Base-by-base conservation (phyloP, 2,113 vertebrate genomes). In the Balaenoptera acutorostrata region DNA sequence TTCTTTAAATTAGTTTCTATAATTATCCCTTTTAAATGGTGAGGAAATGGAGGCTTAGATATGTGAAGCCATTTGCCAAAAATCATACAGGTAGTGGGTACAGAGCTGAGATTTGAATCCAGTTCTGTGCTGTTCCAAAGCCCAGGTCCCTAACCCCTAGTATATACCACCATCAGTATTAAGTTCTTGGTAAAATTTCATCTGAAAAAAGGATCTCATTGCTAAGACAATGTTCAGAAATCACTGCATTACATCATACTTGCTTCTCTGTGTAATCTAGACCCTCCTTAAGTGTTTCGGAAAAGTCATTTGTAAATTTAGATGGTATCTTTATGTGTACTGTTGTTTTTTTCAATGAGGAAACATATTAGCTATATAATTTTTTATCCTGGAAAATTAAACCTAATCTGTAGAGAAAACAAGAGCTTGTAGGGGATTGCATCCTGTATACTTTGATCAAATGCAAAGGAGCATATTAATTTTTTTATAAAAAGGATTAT, bases 331-430 rank as follows among this genome's bases (percentile, higher is more conserved):
- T 90, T 36, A 18, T 63, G 64, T n/a, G 12, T 71, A n/a, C 20
- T 88, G 20, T 44, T 92, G 20, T 78, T 91, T 89, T 89, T 75
- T 88, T 78, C 66, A 96, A 12, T 83, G 90, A 93, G 49, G 31
- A 90, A 92, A 52, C 2, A 36, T 69, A 66, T 83, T 92, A 90
- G 46, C 39, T 69, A 8, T 68, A 10, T 59, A 52, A 39, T 18
- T 68, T 95, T 92, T 93, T 90, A 39, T 80, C 93, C 44, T 92
- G 20, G 83, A 83, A 92, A 93, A 91, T 83, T 77, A 49, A 96
- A 77, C 23, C 59, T 88, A 96, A 77, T 20, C 59, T 88, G 11
- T 55, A 77, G 31, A 31, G 33, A 64, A 61, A 44, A 66, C 11
- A 88, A 82, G 64, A 93, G 66, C 72, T 68, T 86, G 44, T 63